A percentile compares a stretch with the other conserved stretches of the same genome.
phyloP scores from a whole-genome alignment of 2,113 vertebrate species.

The Leucoraja erinaceus region DNA sequence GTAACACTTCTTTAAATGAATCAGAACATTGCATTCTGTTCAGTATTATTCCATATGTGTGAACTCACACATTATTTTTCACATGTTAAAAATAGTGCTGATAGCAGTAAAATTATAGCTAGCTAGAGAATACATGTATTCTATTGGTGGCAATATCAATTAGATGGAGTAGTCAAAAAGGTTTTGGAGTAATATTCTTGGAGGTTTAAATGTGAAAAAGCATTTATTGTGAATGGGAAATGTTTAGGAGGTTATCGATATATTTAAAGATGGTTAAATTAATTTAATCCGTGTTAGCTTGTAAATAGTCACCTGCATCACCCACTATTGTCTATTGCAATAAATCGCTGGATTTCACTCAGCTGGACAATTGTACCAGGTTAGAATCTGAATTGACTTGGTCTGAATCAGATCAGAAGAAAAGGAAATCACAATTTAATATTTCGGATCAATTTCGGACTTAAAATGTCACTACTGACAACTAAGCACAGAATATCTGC shows the following conservation, averaged over 20 bases:
- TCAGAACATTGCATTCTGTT: neutral
- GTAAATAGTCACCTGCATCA: neutral
- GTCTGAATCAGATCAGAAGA: neutral
- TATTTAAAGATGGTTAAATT: constrained; percentile 18
- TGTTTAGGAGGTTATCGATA: neutral
- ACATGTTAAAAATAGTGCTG: neutral
- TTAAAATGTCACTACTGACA: neutral
- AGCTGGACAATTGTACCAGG: too few species aligned
- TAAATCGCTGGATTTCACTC: neutral
- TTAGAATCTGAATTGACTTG: neutral
- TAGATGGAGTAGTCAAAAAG: neutral
- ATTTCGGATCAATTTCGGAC: neutral
- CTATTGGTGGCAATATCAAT: neutral
- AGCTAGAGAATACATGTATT: neutral
- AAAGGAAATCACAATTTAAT: neutral
- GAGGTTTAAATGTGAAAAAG: constrained; percentile 3
- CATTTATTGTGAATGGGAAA: neutral
- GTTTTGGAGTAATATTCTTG: neutral
- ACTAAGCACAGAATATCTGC: neutral
- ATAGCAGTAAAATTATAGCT: neutral
- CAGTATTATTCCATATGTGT: neutral
- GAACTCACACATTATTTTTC: neutral
- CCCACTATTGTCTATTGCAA: neutral
- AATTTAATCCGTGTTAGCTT: neutral
- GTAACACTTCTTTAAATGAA: neutral